phyloP scores from a whole-genome alignment of 2,797 vertebrate species.

The Centropyge bicolor region DNA sequence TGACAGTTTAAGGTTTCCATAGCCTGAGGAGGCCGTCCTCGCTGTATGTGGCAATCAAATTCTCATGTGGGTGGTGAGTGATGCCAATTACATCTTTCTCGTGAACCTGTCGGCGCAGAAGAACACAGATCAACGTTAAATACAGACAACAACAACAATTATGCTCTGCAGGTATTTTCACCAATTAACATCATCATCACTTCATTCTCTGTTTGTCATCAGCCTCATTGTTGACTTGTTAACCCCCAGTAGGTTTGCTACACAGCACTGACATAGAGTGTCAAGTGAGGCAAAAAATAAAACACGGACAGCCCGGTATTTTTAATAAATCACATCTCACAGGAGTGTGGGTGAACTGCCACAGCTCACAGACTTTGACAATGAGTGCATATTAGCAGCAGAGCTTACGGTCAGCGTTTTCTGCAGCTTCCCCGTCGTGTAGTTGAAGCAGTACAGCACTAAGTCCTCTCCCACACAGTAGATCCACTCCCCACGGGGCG shows the following conservation, averaged over 20 bases:
- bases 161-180: too few relatives aligned
- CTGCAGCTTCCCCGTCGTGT: conserved; percentile 94
- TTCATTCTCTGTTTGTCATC: conserved; percentile 2
- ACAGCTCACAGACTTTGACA: conserved; percentile 16
- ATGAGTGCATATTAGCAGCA: conserved; percentile 28
- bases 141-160: too few relatives aligned
- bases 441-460: conserved; percentile 97
- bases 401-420: conserved; percentile 95
- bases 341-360: not conserved
- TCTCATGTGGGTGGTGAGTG: conserved; percentile 98
- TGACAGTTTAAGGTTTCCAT: conserved; percentile 90
- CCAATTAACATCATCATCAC: too few relatives aligned
- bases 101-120: conserved; percentile 88
- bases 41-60: conserved; percentile 95
- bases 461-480: conserved; percentile 98
- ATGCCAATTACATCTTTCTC: conserved; percentile 98
- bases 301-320: not conserved
- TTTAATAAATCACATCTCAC: not conserved
- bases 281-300: conserved; percentile 15
- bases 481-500: conserved; percentile 97
- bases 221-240: conserved; percentile 3
- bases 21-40: conserved; percentile 96
- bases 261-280: conserved; percentile 12
- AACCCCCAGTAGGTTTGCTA: not conserved
- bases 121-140: conserved; percentile 37